These are phyloP conservation scores for Collichthys lucidus DNA, from an alignment of 2,113 vertebrate genomes.

Conservation along the genomic window DNA sequence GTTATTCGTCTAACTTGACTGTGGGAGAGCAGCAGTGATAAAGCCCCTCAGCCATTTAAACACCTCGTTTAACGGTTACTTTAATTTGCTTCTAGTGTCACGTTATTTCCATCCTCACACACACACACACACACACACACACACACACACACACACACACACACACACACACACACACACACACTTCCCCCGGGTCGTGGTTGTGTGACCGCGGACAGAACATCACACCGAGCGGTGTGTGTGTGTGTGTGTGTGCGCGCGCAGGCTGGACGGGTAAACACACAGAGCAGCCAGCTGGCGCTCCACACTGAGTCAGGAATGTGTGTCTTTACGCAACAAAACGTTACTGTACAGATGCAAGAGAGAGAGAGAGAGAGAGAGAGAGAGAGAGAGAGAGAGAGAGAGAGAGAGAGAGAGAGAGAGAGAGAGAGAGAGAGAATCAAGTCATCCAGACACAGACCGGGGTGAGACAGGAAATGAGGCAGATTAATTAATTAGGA, in stretches of 20 bases:
- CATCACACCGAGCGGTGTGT: background rate
- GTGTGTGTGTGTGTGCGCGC: background rate
- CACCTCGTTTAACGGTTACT: background rate
- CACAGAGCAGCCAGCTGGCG: conserved; percentile 42
- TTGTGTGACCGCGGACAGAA: background rate
- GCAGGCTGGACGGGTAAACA: conserved; percentile 4
- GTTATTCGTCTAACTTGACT: too few relatives aligned
- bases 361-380: background rate
- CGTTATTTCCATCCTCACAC: background rate
- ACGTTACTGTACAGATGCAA: conserved; percentile 7
- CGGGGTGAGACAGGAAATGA: background rate
- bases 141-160: background rate
- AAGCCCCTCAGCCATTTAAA: background rate
- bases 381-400: too few relatives aligned
- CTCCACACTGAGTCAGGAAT: conserved; percentile 33
- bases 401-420: background rate
- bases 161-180: background rate
- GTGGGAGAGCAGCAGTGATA: background rate
- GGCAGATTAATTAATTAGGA: background rate
- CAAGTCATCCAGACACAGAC: conserved; percentile 19
- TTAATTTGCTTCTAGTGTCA: background rate
- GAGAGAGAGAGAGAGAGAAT: background rate
- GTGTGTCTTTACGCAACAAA: conserved; percentile 20
- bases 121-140: too few relatives aligned
- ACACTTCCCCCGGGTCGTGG: background rate